Base-by-base conservation (phyloP, 2,888 invertebrate genomes). In the Drosophila suboccidentalis region DNA sequence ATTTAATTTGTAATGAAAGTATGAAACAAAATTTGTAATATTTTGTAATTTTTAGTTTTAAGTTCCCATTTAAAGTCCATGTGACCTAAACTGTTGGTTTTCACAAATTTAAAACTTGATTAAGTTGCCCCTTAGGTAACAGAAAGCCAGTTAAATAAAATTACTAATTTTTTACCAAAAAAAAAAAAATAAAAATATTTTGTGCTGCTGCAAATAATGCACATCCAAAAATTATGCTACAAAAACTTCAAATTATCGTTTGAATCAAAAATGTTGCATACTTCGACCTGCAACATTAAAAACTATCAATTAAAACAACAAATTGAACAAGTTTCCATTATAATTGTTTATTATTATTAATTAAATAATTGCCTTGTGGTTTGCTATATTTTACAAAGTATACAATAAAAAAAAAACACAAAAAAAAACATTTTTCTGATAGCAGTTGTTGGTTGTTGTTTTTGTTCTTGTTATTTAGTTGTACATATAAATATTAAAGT, bases 341-440 rank as follows among this genome's bases (percentile, higher is more conserved):
- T 66, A 41, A 68, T 67, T 65, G 58, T 77, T 77, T 79, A 46
- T 61, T 51, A 76, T 53, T 72, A 62, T 74, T 68, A 68, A 62
- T 76, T 76, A 76, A 78, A 77, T 77, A 79, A 79, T 78, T 79
- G 79, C 78, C 78, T 83, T 82, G 80, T 57, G 75, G 70, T 68
- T 84, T 77, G 68, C 88, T 82, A 85, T 84, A 84, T 84, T 77
- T 87, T 84, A 84, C 83, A 84, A 85, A 87, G 80, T 85, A 87
- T 84, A 84, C 88, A 87, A 55, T 43, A 68, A 73, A 77, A 83
- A 61, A 70, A 51, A 41, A 17, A 53, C 17, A 51, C 49, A 71
- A 70, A 73, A 76, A 74, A 59, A 50, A 2, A 34, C 19, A 26
- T 17, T 59, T 65, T 61, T 73, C 39, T 34, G 57, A 67, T 76